Base-by-base conservation (phyloP, 2,888 invertebrate species). In the Phragmatobia fuliginosa region DNA sequence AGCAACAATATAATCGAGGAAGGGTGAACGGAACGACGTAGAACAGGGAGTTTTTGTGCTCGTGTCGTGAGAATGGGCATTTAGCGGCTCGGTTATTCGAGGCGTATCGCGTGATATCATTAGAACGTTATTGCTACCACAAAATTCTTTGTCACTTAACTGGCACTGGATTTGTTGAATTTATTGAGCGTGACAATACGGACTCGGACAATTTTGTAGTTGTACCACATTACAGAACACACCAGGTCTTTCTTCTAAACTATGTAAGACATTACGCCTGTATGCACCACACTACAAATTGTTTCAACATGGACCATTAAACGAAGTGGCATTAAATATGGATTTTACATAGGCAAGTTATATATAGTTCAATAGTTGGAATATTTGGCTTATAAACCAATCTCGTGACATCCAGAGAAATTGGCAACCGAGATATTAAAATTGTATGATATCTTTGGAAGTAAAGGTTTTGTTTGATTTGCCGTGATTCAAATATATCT, bases 61-160 rank as follows among this genome's bases (percentile, higher is more conserved):
- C 72, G 76, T 90, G 76, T 86, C 90, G 90, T 91, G 90, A 87
- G 89, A 87, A 89, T 83, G 76, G 82, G 87, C 90, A 89, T 90
- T 90, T 90, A 90, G 86, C 90, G 89, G 87, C 84, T 84, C 83
- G 85, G 84, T 85, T 89, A 88, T 87, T 89, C 82, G 85, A 86
- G 85, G 84, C 83, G 85, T 83, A 88, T 91, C 89, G 91, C 91
- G 90, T 90, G 91, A 89, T 88, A 89, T 88, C 89, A 91, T 89
- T 90, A 91, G 84, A 89, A 83, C 86, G 88, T 89, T 90, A 89
- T 87, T 84, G 88, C 88, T 88, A 83, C 88, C 88, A 91, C 90
- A 89, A 90, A 90, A 90, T 89, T 89, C 89, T 90, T 91, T 91
- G 91, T 91, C 92, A 90, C 90, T 90, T 87, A 88, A 86, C 87